Evolutionary conservation across 2,888 invertebrate species (phyloP), one percentile per base, ranked within the genome.

Genomic region (Galerucella nymphaeae): DNA sequence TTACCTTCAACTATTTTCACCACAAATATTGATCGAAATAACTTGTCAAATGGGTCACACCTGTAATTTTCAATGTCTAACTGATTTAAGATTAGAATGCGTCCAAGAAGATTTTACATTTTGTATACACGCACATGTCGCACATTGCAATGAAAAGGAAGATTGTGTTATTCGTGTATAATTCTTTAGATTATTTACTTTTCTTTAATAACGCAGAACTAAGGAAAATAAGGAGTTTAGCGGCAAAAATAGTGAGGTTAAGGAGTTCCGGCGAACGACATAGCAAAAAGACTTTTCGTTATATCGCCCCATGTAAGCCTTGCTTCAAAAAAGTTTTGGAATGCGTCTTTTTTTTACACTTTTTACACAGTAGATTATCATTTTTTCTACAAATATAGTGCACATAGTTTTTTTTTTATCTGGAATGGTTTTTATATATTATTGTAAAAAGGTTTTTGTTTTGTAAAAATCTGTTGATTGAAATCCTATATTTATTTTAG

Each of bases 261-360:
- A 82, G 86, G 79, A 83, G 83, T 77, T 81, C 82, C 66, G 81
- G 82, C 77, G 86, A 86, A 76, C 83, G 85, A 18, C 86, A 85
- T 80, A 85, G 83, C 81, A 84, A 84, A 84, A 86, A 86, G 82
- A 84, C 82, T 79, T 85, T 85, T 82, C 80, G 85, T 76, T 85
- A 85, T 80, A 76, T 85, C 74, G 79, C 84, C 71, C 83, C 83
- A 82, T 81, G 87, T 87, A 87, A 87, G 87, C 78, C 41, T 66
- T 50, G 48, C 64, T 73, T 66, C 38, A 41, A 42, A 59, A n/a
- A 53, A 45, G 41, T 70, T 53, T 62, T 74, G 73, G 76, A 76
- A 76, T 76, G 76, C 71, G 62, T 62, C 48, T 66, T 58, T 65
- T 79, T 72, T 69, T 59, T 80, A 80, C 78, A 67, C 70, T 76